phyloP scores from a whole-genome alignment of 2,888 invertebrate species.

The Meganola albula region DNA sequence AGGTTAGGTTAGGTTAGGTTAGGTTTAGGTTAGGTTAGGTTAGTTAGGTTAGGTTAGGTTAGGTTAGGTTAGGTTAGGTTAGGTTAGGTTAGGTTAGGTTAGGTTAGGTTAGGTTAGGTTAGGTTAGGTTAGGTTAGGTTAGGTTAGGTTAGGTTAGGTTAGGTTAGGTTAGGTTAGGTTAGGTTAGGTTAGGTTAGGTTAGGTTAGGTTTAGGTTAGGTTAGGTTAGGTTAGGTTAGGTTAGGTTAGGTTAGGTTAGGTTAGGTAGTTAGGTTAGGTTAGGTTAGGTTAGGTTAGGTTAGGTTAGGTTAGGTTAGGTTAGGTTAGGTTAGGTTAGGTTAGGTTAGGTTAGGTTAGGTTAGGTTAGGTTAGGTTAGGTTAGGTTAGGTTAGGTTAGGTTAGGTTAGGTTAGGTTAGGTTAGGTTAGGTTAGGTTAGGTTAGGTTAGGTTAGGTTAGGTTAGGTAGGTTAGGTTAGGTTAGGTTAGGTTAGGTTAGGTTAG shows the following conservation, averaged over 20 bases:
- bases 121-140: conserved; percentile 1
- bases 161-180: conserved; percentile 1
- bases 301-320: conserved; percentile 1
- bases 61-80: conserved; percentile 1
- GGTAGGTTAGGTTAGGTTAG: too few species aligned
- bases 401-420: conserved; percentile 1
- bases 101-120: conserved; percentile 1
- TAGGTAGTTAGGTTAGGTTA: conserved; percentile 1
- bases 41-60: conserved; percentile 1
- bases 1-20: too few species aligned
- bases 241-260: conserved; percentile 1
- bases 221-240: conserved; percentile 1
- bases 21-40: too few species aligned
- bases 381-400: conserved; percentile 1
- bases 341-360: conserved; percentile 1
- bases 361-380: conserved; percentile 1
- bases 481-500: conserved; percentile 1
- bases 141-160: conserved; percentile 1
- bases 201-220: too few species aligned
- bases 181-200: conserved; percentile 1
- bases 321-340: conserved; percentile 1
- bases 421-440: conserved; percentile 1
- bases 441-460: conserved; percentile 1
- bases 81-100: conserved; percentile 1
- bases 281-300: conserved; percentile 1